Evolutionary conservation across 2,888 invertebrate species (phyloP).

Genomic region (Protonemura montana): DNA sequence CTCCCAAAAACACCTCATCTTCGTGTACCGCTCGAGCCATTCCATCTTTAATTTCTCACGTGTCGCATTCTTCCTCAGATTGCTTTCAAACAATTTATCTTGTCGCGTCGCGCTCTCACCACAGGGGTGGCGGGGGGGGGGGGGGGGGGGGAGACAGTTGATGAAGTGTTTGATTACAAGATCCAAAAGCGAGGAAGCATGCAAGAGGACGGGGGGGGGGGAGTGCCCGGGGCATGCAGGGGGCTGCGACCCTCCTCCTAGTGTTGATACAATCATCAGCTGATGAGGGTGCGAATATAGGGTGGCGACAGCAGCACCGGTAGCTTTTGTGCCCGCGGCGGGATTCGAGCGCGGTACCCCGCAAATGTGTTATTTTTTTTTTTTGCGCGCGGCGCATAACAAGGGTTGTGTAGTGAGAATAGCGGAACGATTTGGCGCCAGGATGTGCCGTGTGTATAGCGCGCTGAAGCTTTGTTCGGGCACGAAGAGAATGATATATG

Average conservation of each 20-base stretch:
- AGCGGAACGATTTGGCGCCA: too few species aligned
- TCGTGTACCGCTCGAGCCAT: background rate
- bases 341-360: too few species aligned
- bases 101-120: background rate
- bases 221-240: background rate
- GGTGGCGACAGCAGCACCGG: background rate
- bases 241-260: background rate
- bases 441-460: too few species aligned
- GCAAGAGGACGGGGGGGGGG: background rate
- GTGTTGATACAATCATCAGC: constrained; percentile 4
- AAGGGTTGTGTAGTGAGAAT: too few species aligned
- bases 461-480: too few species aligned
- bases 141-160: background rate
- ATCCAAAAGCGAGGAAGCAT: background rate
- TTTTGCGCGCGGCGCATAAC: too few species aligned
- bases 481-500: too few species aligned
- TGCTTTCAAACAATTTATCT: constrained; percentile 4
- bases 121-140: background rate
- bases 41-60: background rate
- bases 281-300: background rate
- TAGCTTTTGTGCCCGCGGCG: too few species aligned
- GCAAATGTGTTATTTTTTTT: too few species aligned
- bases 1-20: background rate
- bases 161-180: background rate
- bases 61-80: background rate